A percentile compares a stretch with the other conserved stretches of the same genome.
Conservation (phyloP, 2,888 invertebrate genomes). For the Tetragonula carbonaria region DNA sequence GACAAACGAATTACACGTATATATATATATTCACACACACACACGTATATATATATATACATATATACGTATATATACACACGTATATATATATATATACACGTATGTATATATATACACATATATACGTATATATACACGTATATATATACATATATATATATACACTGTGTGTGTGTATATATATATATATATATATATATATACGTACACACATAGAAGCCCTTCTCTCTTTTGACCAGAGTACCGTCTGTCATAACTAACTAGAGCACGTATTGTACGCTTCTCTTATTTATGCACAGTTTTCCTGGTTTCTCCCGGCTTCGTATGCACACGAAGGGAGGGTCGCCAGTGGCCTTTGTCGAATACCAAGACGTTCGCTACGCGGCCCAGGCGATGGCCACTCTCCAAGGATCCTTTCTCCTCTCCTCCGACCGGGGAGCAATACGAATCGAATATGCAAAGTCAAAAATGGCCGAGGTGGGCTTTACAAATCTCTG, state of each 20-base stretch:
- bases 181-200: background rate
- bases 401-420: conserved; percentile 97
- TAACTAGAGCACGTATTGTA: conserved; percentile 81
- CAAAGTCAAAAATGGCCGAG: conserved; percentile 99
- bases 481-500: conserved; percentile 85
- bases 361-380: conserved; percentile 97
- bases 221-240: conserved; percentile 46
- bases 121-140: too few species aligned
- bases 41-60: background rate
- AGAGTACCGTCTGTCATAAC: conserved; percentile 70
- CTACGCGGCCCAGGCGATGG: conserved; percentile 96
- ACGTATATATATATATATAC: too few species aligned
- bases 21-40: background rate
- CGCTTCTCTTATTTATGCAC: conserved; percentile 86
- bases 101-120: too few species aligned
- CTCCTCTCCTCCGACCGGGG: conserved; percentile 98
- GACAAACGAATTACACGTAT: conserved; percentile 13
- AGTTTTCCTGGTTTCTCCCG: conserved; percentile 99
- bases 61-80: background rate
- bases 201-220: background rate
- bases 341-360: conserved; percentile 97
- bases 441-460: conserved; percentile 99
- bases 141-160: background rate
- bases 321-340: conserved; percentile 96
- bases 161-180: conserved; percentile 13